Percentiles rank a stretch among this genome's conserved stretches.
phyloP scores from a whole-genome alignment of 2,113 vertebrate genomes.

The Tenrec ecaudatus region DNA sequence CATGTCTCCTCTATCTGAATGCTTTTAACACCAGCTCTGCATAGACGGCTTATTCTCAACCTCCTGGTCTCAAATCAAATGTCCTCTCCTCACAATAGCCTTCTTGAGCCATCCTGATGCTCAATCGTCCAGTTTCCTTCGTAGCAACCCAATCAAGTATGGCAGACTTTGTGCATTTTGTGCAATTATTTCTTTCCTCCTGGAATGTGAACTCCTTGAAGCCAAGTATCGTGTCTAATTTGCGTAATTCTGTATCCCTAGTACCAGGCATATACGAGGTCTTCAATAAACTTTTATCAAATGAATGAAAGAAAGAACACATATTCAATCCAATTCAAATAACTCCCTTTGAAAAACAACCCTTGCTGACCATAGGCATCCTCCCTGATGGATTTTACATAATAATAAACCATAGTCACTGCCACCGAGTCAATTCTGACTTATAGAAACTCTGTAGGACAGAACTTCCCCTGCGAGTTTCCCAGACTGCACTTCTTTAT shows the following conservation, averaged over 20 bases:
- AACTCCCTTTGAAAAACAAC: neutral
- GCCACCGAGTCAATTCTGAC: too few relatives aligned
- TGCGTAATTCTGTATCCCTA: neutral
- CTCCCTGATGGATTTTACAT: neutral
- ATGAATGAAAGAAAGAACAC: neutral
- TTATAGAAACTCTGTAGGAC: too few relatives aligned
- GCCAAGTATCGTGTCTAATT: neutral
- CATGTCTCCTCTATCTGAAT: neutral
- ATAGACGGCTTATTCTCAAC: neutral
- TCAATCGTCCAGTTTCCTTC: neutral
- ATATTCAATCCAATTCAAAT: constrained; percentile 1
- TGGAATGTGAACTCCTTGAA: neutral
- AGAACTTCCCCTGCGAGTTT: too few relatives aligned
- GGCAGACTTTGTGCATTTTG: neutral
- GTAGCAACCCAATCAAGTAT: neutral
- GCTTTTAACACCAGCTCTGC: neutral
- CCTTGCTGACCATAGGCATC: neutral
- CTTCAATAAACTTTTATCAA: neutral
- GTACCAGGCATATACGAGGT: neutral
- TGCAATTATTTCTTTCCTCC: neutral
- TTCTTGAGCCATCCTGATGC: neutral
- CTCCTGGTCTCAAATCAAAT: neutral
- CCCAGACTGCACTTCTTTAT: too few relatives aligned
- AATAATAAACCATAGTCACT: neutral
- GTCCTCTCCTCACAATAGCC: neutral